Percentiles rank a stretch among this genome's conserved stretches.
Evolutionary conservation across 2,797 vertebrate genomes (phyloP).

Genomic region (Chelon labrosus): DNA sequence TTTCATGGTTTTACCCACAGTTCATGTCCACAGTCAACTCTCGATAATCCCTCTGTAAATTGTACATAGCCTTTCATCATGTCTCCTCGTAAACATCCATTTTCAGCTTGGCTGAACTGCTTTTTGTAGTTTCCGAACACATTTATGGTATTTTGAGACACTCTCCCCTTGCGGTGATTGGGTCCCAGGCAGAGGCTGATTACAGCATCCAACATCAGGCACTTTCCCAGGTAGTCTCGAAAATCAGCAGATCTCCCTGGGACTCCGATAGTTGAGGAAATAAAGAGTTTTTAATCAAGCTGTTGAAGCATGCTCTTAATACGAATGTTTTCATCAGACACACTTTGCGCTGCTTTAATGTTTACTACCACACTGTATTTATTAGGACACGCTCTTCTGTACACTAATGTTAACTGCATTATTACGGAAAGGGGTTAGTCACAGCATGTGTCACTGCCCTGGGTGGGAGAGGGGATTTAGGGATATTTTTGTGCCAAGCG

Average conservation of each 20-base stretch:
- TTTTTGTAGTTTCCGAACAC: conserved; percentile 55
- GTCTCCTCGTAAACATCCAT: conserved; percentile 56
- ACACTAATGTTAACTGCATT: conserved; percentile 64
- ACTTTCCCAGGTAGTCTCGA: conserved; percentile 45
- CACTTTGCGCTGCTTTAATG: conserved; percentile 37
- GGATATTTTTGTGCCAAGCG: conserved; percentile 75
- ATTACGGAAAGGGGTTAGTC: conserved; percentile 72
- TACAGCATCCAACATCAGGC: conserved; percentile 57
- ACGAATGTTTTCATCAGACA: conserved; percentile 51
- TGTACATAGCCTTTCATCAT: conserved; percentile 38
- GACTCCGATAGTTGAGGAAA: conserved; percentile 35
- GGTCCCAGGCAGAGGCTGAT: conserved; percentile 74
- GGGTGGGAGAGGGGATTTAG: conserved; percentile 69
- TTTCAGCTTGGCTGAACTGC: conserved; percentile 55
- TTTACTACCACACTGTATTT: conserved; percentile 52
- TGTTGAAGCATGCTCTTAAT: conserved; percentile 34
- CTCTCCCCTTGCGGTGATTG: conserved; percentile 56
- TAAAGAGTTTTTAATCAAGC: conserved; percentile 59
- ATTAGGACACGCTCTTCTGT: conserved; percentile 64
- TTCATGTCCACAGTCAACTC: conserved; percentile 48
- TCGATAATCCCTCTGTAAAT: conserved; percentile 49
- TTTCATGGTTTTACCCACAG: conserved; percentile 35
- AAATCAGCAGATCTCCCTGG: conserved; percentile 64
- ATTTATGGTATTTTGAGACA: conserved; percentile 62
- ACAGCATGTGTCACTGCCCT: conserved; percentile 73